Conservation (phyloP, 1,140 invertebrate genomes). For the Trichonephila clavata region DNA sequence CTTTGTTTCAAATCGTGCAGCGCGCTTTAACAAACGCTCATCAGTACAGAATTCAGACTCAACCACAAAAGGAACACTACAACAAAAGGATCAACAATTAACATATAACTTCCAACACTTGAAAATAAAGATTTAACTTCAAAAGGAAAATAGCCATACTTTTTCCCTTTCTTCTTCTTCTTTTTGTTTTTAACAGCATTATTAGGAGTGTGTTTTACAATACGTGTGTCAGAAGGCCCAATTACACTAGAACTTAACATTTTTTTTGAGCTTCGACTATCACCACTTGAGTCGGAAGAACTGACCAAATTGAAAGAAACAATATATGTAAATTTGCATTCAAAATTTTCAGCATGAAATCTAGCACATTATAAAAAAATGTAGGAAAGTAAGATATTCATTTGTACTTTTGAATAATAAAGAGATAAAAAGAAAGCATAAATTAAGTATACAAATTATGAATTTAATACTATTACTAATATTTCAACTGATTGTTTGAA, state of each 20-base stretch:
- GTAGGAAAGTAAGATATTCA: too few species aligned
- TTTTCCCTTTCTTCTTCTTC: slow-evolving; percentile 59
- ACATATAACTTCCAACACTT: not conserved
- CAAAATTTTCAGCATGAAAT: too few species aligned
- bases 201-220: slow-evolving; percentile 30
- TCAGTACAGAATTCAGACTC: slow-evolving; percentile 80
- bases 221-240: slow-evolving; percentile 13
- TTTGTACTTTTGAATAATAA: too few species aligned
- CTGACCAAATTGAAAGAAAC: slow-evolving; percentile 12
- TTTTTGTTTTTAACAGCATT: slow-evolving; percentile 51
- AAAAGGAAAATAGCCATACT: not conserved
- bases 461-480: too few species aligned
- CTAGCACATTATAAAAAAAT: too few species aligned
- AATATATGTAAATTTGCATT: too few species aligned
- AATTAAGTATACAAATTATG: too few species aligned
- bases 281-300: slow-evolving; percentile 70
- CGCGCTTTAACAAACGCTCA: slow-evolving; percentile 83
- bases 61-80: slow-evolving; percentile 75
- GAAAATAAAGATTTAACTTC: not conserved
- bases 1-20: slow-evolving; percentile 88
- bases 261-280: slow-evolving; percentile 53
- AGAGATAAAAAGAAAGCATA: too few species aligned
- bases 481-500: too few species aligned
- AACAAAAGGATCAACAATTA: slow-evolving; percentile 18
- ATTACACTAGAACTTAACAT: slow-evolving; percentile 59